Evolutionary conservation across 2,113 vertebrate genomes (phyloP).

Genomic region (Odocoileus hemionus): DNA sequence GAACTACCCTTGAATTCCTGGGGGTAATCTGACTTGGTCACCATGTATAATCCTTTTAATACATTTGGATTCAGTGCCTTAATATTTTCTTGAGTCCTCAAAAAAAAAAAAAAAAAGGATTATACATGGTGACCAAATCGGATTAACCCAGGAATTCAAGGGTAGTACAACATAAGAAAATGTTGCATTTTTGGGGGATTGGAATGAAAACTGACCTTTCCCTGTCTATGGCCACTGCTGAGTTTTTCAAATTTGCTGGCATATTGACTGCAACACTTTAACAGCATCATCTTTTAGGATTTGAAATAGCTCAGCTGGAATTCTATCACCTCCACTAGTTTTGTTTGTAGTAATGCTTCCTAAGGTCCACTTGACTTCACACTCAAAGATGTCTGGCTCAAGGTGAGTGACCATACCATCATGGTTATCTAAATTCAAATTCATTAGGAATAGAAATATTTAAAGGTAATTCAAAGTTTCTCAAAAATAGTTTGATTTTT

Average conservation of each 20-base stretch:
- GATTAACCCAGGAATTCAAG: neutral
- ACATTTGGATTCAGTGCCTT: neutral
- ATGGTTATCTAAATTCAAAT: neutral
- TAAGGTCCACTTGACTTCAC: neutral
- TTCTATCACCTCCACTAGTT: neutral
- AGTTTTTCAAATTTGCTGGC: neutral
- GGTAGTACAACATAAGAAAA: neutral
- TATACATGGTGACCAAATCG: neutral
- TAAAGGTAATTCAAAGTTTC: neutral
- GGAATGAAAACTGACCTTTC: neutral
- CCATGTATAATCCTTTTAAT: neutral
- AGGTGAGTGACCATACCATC: neutral
- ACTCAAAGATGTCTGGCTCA: neutral
- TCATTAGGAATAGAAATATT: neutral
- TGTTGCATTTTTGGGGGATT: neutral
- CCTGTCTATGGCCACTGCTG: neutral
- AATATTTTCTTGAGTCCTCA: neutral
- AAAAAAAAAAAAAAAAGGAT: neutral
- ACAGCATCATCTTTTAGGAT: neutral
- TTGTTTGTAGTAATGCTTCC: neutral
- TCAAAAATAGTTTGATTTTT: neutral
- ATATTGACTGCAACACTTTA: neutral
- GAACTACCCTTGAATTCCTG: neutral
- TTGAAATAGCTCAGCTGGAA: neutral
- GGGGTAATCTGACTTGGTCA: neutral